Base-by-base conservation (phyloP, 2,888 invertebrate species). In the Stramonita haemastoma region DNA sequence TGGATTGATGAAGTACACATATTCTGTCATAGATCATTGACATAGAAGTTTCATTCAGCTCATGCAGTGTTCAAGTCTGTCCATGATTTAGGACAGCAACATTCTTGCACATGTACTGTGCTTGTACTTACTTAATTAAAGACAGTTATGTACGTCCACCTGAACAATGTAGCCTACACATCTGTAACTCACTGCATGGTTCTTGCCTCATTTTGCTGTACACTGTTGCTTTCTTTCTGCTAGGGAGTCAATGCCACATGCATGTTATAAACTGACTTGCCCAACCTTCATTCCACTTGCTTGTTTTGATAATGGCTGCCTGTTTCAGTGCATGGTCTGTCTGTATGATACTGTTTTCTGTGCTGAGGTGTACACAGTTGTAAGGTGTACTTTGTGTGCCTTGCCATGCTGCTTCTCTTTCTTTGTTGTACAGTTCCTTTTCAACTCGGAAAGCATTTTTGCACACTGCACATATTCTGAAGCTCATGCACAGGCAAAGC, bases 321-420 rank as follows among this genome's bases (percentile, higher is more conserved):
- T 79, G 29, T 79, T 79, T 22, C 79, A 34, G 73, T 34, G 79
- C 19, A 34, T 26, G 34, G 13, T 34, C 15, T 19, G 4, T 79
- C 34, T 79, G 17, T 79, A 6, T 79, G 79, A 36, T 22, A 46
- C 36, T 83, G 19, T 83, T 46, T 83, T 83, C 81, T 26, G 8
- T 83, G 36, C 29, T 0, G 26, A 17, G 66, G 13, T 66, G 34
- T 32, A 34, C 79, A 79, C 79, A 2, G 17, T n/a, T 26, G 22
- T 83, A 83, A 83, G 8, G 8, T 83, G 46, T 46, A 46, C 29
- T 36, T 83, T 83, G 36, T 83, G 81, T 83, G 81, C 81, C 81
- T 83, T 83, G 81, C 26, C 4, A 36, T 15, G 22, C 13, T 83
- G 15, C 79, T 34, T 17, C 34, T 79, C 15, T 79, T 79, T 79